A percentile compares a stretch with the other conserved stretches of the same genome.
Evolutionary conservation across 2,797 vertebrate species (phyloP).

Genomic region (Gymnothorax reevesii): DNA sequence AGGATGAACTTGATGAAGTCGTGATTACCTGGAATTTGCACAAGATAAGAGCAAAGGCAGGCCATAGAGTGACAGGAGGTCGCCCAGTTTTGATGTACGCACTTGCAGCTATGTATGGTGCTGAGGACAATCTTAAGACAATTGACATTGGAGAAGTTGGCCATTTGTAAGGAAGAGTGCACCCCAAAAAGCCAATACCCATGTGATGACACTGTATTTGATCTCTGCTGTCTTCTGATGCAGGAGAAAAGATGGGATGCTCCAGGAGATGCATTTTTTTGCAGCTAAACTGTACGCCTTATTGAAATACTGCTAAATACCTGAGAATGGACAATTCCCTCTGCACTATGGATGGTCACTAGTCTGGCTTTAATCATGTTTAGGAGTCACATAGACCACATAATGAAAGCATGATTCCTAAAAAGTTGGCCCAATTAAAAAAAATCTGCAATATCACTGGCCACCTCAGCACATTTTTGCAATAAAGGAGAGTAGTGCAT

Average conservation of each 20-base stretch:
- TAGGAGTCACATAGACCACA: too few species aligned
- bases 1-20: constrained; percentile 34
- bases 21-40: constrained; percentile 31
- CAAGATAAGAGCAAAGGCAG: constrained; percentile 7
- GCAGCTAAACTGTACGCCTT: constrained; percentile 21
- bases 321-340: not conserved
- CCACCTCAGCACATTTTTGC: too few species aligned
- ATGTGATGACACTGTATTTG: constrained; percentile 36
- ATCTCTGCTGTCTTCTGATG: constrained; percentile 37
- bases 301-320: constrained; percentile 2
- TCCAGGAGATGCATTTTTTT: constrained; percentile 28
- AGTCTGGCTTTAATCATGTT: too few species aligned
- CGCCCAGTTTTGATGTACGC: constrained; percentile 16
- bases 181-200: constrained; percentile 33
- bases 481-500: too few species aligned
- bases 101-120: constrained; percentile 23
- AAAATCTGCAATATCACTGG: too few species aligned
- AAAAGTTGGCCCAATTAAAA: too few species aligned
- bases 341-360: too few species aligned
- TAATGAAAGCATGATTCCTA: too few species aligned
- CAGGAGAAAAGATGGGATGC: constrained; percentile 31
- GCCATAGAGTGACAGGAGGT: not conserved
- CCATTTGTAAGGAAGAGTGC: constrained; percentile 31
- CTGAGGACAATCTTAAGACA: constrained; percentile 19
- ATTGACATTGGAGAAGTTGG: constrained; percentile 30